Conservation (phyloP, 1,140 invertebrate species). For the Trichonephila clavipes region DNA sequence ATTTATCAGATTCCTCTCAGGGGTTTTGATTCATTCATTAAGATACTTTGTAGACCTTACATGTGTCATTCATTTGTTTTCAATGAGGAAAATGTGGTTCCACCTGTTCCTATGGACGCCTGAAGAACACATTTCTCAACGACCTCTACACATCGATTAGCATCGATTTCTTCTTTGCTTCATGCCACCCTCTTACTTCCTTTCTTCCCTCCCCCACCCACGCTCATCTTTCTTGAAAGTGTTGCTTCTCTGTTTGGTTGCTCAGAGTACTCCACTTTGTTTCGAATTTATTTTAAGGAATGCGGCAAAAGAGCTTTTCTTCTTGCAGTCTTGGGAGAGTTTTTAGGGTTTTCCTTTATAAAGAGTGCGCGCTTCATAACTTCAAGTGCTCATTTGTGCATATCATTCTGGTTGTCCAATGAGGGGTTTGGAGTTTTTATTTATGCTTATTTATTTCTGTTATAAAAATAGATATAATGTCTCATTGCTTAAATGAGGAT, state of each 20-base stretch:
- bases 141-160: slow-evolving; percentile 71
- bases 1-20: too few species aligned
- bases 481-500: too few species aligned
- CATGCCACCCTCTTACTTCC: neutral
- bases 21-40: too few species aligned
- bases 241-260: slow-evolving; percentile 49
- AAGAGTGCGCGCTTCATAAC: neutral
- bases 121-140: slow-evolving; percentile 65
- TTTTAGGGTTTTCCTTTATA: neutral
- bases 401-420: too few species aligned
- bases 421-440: too few species aligned
- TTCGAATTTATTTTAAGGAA: slow-evolving; percentile 40
- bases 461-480: too few species aligned
- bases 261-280: slow-evolving; percentile 44
- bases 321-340: neutral
- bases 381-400: neutral
- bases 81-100: slow-evolving; percentile 36
- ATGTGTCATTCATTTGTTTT: neutral
- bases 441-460: too few species aligned
- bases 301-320: neutral
- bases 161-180: slow-evolving; percentile 66
- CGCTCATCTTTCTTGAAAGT: neutral
- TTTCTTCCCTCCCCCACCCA: neutral
- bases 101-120: slow-evolving; percentile 60
- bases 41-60: neutral